These are phyloP conservation scores for Drosophila limbata DNA, from an alignment of 2,888 invertebrate species.

Conservation along the genomic window DNA sequence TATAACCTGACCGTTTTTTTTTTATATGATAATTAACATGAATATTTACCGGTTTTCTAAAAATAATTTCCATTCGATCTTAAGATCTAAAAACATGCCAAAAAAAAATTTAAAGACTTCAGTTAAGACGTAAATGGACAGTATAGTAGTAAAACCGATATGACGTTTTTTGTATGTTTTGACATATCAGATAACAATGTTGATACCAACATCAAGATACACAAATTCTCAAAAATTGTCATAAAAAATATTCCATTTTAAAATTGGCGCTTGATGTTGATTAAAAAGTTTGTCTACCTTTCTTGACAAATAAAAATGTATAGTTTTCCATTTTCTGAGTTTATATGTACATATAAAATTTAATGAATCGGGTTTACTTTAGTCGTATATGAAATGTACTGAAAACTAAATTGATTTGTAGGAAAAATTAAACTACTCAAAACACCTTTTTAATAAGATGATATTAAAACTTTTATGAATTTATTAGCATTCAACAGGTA, in stretches of 20 bases:
- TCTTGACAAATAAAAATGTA: not conserved
- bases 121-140: not conserved
- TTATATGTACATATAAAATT: not conserved
- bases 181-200: constrained; percentile 1
- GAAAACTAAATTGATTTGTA: too few species aligned
- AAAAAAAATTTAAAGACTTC: not conserved
- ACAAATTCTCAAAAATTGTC: not conserved
- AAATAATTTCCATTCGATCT: not conserved
- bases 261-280: constrained; percentile 1
- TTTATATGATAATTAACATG: constrained; percentile 1
- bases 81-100: not conserved
- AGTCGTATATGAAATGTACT: too few species aligned
- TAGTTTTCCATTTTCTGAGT: not conserved
- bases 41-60: constrained; percentile 5
- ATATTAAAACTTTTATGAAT: too few species aligned
- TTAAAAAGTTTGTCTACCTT: not conserved
- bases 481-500: too few species aligned
- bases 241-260: not conserved
- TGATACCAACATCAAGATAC: constrained; percentile 10
- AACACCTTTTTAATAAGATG: too few species aligned
- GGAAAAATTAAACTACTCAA: too few species aligned
- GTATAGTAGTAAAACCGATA: not conserved
- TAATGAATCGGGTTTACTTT: not conserved
- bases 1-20: not conserved
- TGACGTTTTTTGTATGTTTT: not conserved